A percentile compares a stretch with the other conserved stretches of the same genome.
Conservation (phyloP, 2,113 vertebrate species). For the Todiramphus saurophagus region DNA sequence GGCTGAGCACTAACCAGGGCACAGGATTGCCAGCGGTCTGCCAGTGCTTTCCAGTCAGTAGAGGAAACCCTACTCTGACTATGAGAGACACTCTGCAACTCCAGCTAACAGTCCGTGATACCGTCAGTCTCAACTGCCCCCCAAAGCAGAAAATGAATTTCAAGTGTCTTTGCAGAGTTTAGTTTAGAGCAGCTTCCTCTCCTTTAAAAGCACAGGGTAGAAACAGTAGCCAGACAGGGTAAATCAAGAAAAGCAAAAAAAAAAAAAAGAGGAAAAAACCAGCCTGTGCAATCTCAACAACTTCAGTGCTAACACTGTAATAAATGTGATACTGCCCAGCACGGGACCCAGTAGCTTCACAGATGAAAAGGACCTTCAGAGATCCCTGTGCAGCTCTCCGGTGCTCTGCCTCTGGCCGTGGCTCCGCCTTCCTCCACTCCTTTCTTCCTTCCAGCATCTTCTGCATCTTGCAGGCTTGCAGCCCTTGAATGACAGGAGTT, state of each 20-base stretch:
- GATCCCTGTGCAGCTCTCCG: conserved; percentile 14
- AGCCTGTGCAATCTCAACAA: background rate
- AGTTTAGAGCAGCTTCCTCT: background rate
- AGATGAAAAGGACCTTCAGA: conserved; percentile 23
- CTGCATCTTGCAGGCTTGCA: conserved; percentile 18
- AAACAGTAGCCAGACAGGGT: background rate
- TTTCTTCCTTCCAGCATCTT: conserved; percentile 40
- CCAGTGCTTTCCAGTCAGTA: background rate
- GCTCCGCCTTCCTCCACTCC: conserved; percentile 4
- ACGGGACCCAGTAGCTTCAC: background rate
- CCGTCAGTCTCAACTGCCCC: background rate
- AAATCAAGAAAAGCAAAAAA: background rate
- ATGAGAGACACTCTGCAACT: background rate
- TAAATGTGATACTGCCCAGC: background rate
- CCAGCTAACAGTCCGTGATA: rapidly evolving
- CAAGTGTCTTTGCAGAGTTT: background rate
- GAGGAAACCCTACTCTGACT: background rate
- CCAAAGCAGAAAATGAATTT: background rate
- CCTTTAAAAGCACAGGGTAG: background rate
- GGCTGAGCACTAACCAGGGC: background rate
- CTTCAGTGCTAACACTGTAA: background rate
- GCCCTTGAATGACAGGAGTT: conserved; percentile 70
- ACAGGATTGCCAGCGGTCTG: background rate
- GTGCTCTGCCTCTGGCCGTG: background rate
- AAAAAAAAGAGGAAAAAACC: background rate